Evolutionary conservation across 2,888 invertebrate genomes (phyloP).

Genomic region (Oscheius sp.): DNA sequence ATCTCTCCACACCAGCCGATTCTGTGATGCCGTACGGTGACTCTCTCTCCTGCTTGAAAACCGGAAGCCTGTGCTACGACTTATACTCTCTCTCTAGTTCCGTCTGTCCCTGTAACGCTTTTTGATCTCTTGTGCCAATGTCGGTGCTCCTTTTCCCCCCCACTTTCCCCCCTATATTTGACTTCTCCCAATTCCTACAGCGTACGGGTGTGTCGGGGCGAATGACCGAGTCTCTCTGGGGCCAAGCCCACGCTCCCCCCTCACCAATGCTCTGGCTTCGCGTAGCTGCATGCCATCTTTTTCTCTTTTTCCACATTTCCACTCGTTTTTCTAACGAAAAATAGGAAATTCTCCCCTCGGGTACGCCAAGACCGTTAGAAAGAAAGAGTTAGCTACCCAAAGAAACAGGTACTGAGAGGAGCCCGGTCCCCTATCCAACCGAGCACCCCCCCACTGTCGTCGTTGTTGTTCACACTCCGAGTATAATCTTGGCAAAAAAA

Average conservation of each 20-base stretch:
- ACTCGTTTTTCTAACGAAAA: background rate
- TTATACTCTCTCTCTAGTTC: background rate
- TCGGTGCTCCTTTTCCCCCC: slow-evolving; percentile 22
- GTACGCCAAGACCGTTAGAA: too few relatives aligned
- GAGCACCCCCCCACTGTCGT: too few relatives aligned
- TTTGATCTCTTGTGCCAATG: slow-evolving; percentile 29
- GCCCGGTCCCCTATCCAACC: too few relatives aligned
- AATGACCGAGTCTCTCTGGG: background rate
- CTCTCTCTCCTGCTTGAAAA: background rate
- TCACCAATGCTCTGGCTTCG: slow-evolving; percentile 7
- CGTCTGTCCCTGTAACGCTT: slow-evolving; percentile 25
- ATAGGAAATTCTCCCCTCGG: too few relatives aligned
- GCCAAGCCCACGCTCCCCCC: slow-evolving; percentile 9
- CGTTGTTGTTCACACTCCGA: too few relatives aligned
- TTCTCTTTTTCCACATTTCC: background rate
- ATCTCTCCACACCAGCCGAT: slow-evolving; percentile 1
- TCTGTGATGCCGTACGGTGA: slow-evolving; percentile 40
- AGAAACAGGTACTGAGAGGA: too few relatives aligned
- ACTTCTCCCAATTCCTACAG: background rate
- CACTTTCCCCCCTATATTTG: background rate
- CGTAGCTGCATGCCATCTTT: slow-evolving; percentile 12
- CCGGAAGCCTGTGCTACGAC: background rate
- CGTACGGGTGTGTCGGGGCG: slow-evolving; percentile 11
- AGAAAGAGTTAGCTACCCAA: too few relatives aligned
- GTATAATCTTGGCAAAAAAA: too few relatives aligned